Evolutionary conservation across 2,113 vertebrate genomes (phyloP), one percentile per base, ranked within the genome.

Genomic region (Tretioscincus oriximinensis): DNA sequence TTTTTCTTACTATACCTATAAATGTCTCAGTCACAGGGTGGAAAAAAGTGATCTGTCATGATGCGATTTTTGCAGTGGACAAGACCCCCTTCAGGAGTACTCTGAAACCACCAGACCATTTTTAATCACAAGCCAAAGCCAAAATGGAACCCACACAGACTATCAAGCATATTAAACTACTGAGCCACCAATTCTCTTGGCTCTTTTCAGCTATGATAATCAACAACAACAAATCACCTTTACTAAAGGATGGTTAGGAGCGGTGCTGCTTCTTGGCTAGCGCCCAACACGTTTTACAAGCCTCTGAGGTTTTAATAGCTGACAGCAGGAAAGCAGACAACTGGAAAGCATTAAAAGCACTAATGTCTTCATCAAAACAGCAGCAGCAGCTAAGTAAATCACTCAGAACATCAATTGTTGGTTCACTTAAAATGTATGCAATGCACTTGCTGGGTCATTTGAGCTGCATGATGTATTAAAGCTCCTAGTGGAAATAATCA

Each of bases 401-500:
- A 28, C 51, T 81, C n/a, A 77, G 49, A 77, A 51, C 49, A 73
- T 81, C 26, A 72, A 76, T 47, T 72, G 80, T 63, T 75, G 51
- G 21, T 82, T 76, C 66, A 63, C 54, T 76, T 76, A 41, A 75
- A 68, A 73, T 54, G 28, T 16, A 49, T 22, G 14, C 26, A 49
- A 28, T 70, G 26, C 20, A 21, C n/a, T 41, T 18, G 47, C 58
- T 51, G 61, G 66, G 65, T 66, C 28, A 28, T 76, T 28, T 65
- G 73, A 54, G 28, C 60, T 14, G 51, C 54, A 26, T 60, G 54
- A 76, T 47, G 22, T 82, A 82, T 76, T 63, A 76, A 70, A 76
- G 21, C 26, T 69, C n/a, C 80, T 26, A 76, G 35, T 82, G n/a
- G 73, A 82, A 82, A 76, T 76, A 70, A 82, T 76, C 80, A 82